Evolutionary conservation across 2,113 vertebrate species (phyloP).

Genomic region (Cettia cetti): DNA sequence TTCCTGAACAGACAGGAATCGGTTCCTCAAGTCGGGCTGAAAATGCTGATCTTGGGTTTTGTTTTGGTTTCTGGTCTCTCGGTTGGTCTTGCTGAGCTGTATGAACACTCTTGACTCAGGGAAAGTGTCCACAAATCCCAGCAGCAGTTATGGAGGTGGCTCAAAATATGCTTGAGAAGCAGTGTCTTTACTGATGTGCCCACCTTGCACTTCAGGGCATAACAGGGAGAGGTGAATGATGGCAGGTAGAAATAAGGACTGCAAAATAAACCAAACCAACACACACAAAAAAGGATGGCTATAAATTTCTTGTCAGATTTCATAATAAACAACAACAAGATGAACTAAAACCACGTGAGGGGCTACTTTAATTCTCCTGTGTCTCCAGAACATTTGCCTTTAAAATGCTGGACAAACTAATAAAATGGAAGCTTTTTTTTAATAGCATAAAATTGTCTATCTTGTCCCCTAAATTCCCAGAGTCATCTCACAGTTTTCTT

Average conservation of each 20-base stretch:
- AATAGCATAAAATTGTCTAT: not conserved
- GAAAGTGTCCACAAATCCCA: not conserved
- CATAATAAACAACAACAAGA: not conserved
- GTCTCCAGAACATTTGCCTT: not conserved
- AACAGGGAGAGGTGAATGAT: not conserved
- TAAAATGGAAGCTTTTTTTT: not conserved
- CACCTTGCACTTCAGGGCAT: not conserved
- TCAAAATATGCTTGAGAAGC: not conserved
- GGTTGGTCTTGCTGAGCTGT: not conserved
- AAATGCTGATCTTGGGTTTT: not conserved
- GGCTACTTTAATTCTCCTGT: not conserved
- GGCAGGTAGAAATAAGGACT: not conserved
- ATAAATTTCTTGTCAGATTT: not conserved
- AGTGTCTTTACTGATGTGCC: accelerated
- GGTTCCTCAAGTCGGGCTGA: accelerated
- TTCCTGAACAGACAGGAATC: not conserved
- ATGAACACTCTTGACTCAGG: not conserved
- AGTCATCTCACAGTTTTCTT: not conserved
- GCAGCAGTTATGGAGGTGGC: not conserved
- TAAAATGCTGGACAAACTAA: not conserved
- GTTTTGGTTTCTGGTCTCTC: not conserved
- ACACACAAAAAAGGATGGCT: not conserved
- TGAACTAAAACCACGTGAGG: not conserved
- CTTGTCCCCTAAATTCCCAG: not conserved
- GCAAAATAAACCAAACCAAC: not conserved